Evolutionary conservation across 2,797 vertebrate species (phyloP), one percentile per base, ranked within the genome.

Genomic region (Chromis chromis): DNA sequence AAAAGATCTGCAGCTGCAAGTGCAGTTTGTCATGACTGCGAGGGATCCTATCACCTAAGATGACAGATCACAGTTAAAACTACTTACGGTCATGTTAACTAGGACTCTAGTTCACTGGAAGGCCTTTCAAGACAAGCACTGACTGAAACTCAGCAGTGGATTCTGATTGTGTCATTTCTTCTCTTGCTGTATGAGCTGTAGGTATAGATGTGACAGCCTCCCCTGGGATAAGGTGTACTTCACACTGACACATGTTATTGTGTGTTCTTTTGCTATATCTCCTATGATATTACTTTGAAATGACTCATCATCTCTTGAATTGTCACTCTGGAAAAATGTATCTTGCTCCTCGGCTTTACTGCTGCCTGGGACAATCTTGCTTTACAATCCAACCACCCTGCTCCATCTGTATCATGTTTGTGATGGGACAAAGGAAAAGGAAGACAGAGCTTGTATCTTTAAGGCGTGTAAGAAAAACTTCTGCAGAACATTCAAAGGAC

Each of bases 1-100:
- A 12, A 65, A 54, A 59, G n/a, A n/a, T 53, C 28, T 54, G 24
- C 24, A 5, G 21, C 40, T 19, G 24, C 44, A 14, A n/a, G 10
- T 74, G 60, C 11, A 59, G n/a, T 60, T 59, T 53, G 21, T 70
- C 48, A 60, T 54, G 44, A 49, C 42, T 65, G 42, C 64, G 16
- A 24, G 54, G 17, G 8, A 49, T 42, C 58, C 53, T 62, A 53
- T 62, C 36, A 65, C 40, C 48, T 22, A 9, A 4, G 13, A 42
- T 42, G 25, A 39, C 55, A 75, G 42, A 56, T 67, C 22, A 49
- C 58, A 70, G 31, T 62, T 52, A 65, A 25, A 28, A 65, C 25
- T 54, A 42, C 42, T 65, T 60, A 59, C 60, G 59, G n/a, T 73
- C 40, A 17, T 61, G 44, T 58, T 74, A 40, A 42, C 40, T 27